phyloP scores from a whole-genome alignment of 2,888 invertebrate species.

The Epinotia bilunana region DNA sequence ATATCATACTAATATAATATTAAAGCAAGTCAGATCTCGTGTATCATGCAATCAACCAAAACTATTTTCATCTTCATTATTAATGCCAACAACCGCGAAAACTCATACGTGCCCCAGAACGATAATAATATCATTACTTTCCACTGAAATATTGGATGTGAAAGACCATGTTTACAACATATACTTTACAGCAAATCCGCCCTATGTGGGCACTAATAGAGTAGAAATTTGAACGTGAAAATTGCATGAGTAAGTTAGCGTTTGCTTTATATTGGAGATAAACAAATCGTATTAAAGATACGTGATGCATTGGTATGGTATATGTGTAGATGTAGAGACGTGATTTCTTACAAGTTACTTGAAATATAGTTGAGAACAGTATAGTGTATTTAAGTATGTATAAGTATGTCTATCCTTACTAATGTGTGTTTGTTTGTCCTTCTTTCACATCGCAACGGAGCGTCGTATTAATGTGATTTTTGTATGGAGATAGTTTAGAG shows the following conservation, averaged over 20 bases:
- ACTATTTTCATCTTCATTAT: constrained; percentile 16
- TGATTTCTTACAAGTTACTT: no score
- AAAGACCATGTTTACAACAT: neutral
- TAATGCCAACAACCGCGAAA: constrained; percentile 23
- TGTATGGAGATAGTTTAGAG: no score
- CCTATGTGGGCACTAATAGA: neutral
- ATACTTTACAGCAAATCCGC: neutral
- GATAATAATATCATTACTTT: constrained; percentile 25
- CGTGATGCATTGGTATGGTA: constrained; percentile 1
- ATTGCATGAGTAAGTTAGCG: neutral
- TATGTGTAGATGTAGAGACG: neutral
- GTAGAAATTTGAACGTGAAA: neutral
- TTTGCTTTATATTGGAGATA: constrained; percentile 4
- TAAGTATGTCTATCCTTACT: no score
- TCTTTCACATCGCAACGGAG: no score
- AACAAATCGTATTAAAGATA: neutral
- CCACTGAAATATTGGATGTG: constrained; percentile 11
- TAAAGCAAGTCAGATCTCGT: neutral
- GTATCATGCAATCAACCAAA: constrained; percentile 8
- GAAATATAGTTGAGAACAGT: no score
- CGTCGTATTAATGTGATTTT: no score
- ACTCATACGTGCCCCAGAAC: constrained; percentile 11
- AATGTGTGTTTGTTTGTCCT: no score
- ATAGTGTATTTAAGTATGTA: no score
- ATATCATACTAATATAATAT: no score